A percentile compares a stretch with the other conserved stretches of the same genome.
These are phyloP conservation scores for Allacma fusca DNA, from an alignment of 2,888 invertebrate species.

Conservation along the genomic window DNA sequence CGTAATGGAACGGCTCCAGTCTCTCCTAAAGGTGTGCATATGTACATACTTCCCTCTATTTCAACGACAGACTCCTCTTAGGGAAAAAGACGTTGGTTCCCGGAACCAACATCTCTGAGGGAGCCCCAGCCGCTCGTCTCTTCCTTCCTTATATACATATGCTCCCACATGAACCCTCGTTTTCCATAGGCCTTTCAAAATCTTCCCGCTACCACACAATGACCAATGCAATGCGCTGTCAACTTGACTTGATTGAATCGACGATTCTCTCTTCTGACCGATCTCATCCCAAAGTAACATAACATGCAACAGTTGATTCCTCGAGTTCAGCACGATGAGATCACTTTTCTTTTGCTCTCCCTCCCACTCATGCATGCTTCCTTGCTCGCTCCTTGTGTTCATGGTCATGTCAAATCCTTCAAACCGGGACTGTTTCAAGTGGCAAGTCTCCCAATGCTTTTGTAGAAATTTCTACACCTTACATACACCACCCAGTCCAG, in stretches of 20 bases:
- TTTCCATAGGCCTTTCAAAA: constrained; percentile 42
- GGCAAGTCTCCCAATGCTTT: background rate
- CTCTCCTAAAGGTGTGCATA: too few species aligned
- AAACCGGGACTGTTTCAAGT: background rate
- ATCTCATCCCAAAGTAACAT: constrained; percentile 27
- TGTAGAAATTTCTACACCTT: too few species aligned
- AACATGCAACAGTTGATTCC: constrained; percentile 42
- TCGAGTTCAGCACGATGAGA: constrained; percentile 33
- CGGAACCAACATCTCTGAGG: too few species aligned
- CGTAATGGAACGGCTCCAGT: too few species aligned
- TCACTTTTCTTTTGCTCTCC: constrained; percentile 26
- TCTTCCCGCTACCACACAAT: constrained; percentile 43
- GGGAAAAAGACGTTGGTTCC: too few species aligned
- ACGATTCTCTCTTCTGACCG: constrained; percentile 41
- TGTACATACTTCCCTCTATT: too few species aligned
- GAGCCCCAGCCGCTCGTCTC: too few species aligned
- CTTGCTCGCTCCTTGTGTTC: too few species aligned
- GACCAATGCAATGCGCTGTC: constrained; percentile 44
- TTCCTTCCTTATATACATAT: too few species aligned
- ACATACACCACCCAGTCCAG: too few species aligned
- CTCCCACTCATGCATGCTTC: constrained; percentile 6
- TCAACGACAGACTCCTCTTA: too few species aligned
- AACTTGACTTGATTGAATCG: constrained; percentile 52
- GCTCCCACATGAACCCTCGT: background rate
- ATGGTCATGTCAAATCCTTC: constrained; percentile 1